Base-by-base conservation (phyloP, 1,140 invertebrate species). In the Lepidotrigona ventralis region DNA sequence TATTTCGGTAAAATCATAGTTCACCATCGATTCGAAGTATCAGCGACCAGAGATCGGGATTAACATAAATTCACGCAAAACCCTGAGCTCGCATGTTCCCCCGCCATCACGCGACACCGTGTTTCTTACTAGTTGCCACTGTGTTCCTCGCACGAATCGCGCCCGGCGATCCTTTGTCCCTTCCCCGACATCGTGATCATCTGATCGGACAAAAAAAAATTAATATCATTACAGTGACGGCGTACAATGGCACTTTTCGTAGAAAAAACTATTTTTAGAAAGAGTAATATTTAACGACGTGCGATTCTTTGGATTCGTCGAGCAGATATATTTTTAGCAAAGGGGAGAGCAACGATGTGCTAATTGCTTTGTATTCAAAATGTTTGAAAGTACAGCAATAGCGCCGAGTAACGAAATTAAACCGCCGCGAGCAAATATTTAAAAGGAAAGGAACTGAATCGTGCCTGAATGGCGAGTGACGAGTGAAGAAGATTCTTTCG, bases 51-150 rank as follows among this genome's bases (percentile, higher is more conserved):
- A n/a, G 71, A 29, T 66, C 58, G 15, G 63, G 53, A 81, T 76
- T 66, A 76, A 53, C 80, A 81, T 75, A 81, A 81, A 76, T 81
- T 81, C 80, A 69, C n/a, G 72, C 53, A 68, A 76, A 21, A 56
- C 6, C 19, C 29, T 39, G 0, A 12, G 12, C 72, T 68, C 63
- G 71, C 63, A 46, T 68, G 60, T 58, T 53, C 14, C 54, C 1
- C 26, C 21, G 11, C 23, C 19, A 29, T 76, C 73, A 51, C 73
- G 80, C 73, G 64, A 82, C 46, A 33, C 12, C 39, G 9, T 46
- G 71, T 15, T 58, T 5, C 53, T 69, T 66, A 54, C 66, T 56
- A 74, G n/a, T 39, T 26, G 19, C 53, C n/a, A 29, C 56, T 39
- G 39, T 29, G n/a, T 63, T 33, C 26, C n/a, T 71, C 26, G 23